Evolutionary conservation across 2,888 invertebrate species (phyloP).

Genomic region (Neoscelio sp.): DNA sequence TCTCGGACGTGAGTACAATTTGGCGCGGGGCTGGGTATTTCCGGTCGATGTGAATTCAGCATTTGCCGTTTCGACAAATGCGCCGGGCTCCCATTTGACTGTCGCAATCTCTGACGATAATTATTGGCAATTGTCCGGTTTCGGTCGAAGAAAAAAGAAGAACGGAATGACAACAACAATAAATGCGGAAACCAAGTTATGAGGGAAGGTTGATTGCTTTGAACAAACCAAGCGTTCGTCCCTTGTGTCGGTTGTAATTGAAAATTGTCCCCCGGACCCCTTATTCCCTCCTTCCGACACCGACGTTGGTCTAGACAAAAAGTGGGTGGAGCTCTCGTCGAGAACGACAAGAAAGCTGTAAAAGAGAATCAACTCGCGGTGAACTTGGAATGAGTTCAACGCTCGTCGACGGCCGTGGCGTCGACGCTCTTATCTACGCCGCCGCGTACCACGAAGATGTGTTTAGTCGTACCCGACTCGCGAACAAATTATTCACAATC

Average conservation of each 20-base stretch:
- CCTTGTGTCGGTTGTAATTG: constrained; percentile 64
- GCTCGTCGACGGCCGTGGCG: constrained; percentile 35
- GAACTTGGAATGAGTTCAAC: constrained; percentile 68
- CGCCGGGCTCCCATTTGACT: no score
- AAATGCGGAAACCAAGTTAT: constrained; percentile 4
- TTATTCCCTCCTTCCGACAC: no score
- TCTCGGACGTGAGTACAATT: constrained; percentile 57
- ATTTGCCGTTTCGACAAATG: neutral
- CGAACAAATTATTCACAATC: constrained; percentile 64
- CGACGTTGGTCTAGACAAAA: constrained; percentile 35
- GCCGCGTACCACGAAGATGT: constrained; percentile 18
- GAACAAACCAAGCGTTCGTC: neutral
- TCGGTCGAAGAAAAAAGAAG: no score
- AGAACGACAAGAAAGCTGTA: constrained; percentile 28
- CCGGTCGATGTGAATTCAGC: neutral
- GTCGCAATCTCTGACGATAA: neutral
- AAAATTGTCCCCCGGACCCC: constrained; percentile 61
- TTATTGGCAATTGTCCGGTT: neutral
- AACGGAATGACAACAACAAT: constrained; percentile 5
- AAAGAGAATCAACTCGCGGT: constrained; percentile 57
- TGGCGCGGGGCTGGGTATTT: constrained; percentile 3
- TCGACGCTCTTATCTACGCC: constrained; percentile 43
- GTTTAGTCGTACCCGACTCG: constrained; percentile 39
- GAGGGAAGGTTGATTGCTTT: constrained; percentile 20
- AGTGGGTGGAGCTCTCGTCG: constrained; percentile 23